Evolutionary conservation across 2,888 invertebrate genomes (phyloP).

Genomic region (Thumatha senex): DNA sequence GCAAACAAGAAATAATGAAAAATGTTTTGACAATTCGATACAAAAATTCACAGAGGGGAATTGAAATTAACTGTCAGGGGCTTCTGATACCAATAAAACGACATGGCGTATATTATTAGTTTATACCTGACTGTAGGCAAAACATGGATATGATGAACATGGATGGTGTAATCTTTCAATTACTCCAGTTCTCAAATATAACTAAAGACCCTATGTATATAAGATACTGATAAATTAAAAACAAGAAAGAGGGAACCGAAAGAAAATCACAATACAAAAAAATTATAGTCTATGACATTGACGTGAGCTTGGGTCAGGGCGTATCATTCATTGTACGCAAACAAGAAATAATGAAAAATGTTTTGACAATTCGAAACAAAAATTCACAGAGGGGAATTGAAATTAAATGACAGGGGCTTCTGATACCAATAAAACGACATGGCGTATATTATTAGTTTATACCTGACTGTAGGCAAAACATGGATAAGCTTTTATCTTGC

Average conservation of each 20-base stretch:
- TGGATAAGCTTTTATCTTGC: conserved; percentile 10
- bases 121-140: conserved; percentile 31
- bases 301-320: conserved; percentile 39
- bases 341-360: conserved; percentile 47
- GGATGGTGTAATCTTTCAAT: too few species aligned
- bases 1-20: conserved; percentile 41
- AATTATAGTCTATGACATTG: conserved; percentile 37
- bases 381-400: conserved; percentile 56
- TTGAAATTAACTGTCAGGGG: conserved; percentile 64
- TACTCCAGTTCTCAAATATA: too few species aligned
- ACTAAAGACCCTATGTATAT: too few species aligned
- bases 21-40: conserved; percentile 45
- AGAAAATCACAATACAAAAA: not conserved
- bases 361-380: conserved; percentile 42
- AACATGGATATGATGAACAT: conserved; percentile 22
- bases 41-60: conserved; percentile 52
- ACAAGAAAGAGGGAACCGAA: not conserved
- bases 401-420: conserved; percentile 59
- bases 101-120: conserved; percentile 35
- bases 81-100: conserved; percentile 49
- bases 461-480: conserved; percentile 28
- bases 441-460: conserved; percentile 35
- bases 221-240: too few species aligned
- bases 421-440: conserved; percentile 50
- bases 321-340: conserved; percentile 43